phyloP scores from a whole-genome alignment of 2,888 invertebrate species.

The Hoplodrina blanda region DNA sequence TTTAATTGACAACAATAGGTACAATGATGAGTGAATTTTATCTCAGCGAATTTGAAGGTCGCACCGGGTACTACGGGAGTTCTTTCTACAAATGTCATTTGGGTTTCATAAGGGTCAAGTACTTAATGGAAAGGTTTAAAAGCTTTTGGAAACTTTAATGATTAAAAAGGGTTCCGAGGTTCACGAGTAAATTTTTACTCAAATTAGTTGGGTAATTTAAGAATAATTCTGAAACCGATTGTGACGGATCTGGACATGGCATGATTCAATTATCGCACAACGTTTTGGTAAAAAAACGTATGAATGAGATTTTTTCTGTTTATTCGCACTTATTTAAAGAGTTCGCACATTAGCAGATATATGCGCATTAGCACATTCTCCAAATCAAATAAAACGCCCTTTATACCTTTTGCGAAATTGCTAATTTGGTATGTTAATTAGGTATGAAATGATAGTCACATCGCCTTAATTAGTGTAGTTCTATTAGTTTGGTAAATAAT shows the following conservation, averaged over 20 bases:
- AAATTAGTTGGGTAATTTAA: slow-evolving; percentile 1
- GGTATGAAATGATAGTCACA: slow-evolving; percentile 21
- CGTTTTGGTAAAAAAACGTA: background rate
- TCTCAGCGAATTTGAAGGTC: slow-evolving; percentile 15
- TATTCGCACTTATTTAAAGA: background rate
- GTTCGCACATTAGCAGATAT: slow-evolving; percentile 6
- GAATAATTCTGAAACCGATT: slow-evolving; percentile 1
- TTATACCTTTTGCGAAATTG: slow-evolving; percentile 11
- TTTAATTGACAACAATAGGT: slow-evolving; percentile 32
- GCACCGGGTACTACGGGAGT: background rate
- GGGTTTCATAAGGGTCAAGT: slow-evolving; percentile 18
- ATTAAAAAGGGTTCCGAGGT: background rate
- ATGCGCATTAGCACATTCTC: background rate
- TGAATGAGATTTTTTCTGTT: background rate
- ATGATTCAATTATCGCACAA: slow-evolving; percentile 5
- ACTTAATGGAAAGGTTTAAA: background rate
- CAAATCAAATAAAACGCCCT: slow-evolving; percentile 6
- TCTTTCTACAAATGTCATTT: slow-evolving; percentile 9
- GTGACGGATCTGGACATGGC: background rate
- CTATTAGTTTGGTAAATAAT: slow-evolving; percentile 44
- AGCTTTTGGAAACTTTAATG: slow-evolving; percentile 14
- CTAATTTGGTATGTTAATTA: slow-evolving; percentile 26
- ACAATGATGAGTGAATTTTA: slow-evolving; percentile 23
- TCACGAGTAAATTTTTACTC: slow-evolving; percentile 5
- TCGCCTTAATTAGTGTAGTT: slow-evolving; percentile 41